Evolutionary conservation across 2,888 invertebrate species (phyloP).

Genomic region (Drosophila subquinaria): DNA sequence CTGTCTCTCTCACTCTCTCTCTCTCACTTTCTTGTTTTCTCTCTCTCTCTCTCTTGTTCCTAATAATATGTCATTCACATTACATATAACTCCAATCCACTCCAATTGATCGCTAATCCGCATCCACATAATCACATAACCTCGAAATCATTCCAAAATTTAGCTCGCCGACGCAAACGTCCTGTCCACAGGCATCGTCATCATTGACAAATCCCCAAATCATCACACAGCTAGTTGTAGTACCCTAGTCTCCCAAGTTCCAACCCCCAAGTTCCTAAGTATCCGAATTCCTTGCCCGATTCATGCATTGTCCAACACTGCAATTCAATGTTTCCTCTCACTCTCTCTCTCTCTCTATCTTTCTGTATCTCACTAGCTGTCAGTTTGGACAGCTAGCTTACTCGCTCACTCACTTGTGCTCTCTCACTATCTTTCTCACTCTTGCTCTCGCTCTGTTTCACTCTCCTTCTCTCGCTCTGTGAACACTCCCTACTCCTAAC

Average conservation of each 20-base stretch:
- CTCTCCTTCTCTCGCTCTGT: slow-evolving; percentile 61
- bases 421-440: background rate
- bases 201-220: slow-evolving; percentile 34
- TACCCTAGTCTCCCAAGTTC: slow-evolving; percentile 10
- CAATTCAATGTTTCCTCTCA: slow-evolving; percentile 26
- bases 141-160: slow-evolving; percentile 40
- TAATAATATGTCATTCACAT: slow-evolving; percentile 61
- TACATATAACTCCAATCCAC: slow-evolving; percentile 26
- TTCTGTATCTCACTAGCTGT: slow-evolving; percentile 43
- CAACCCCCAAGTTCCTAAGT: slow-evolving; percentile 1
- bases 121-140: slow-evolving; percentile 8
- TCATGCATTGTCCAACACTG: slow-evolving; percentile 29
- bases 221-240: slow-evolving; percentile 57
- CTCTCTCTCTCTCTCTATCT: slow-evolving; percentile 4
- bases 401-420: slow-evolving; percentile 31
- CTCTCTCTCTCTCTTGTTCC: slow-evolving; percentile 62
- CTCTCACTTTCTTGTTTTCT: slow-evolving; percentile 56
- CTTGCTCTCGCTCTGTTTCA: slow-evolving; percentile 10
- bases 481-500: slow-evolving; percentile 85
- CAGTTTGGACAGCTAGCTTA: slow-evolving; percentile 29
- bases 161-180: slow-evolving; percentile 70
- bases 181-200: slow-evolving; percentile 66
- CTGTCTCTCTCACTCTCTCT: slow-evolving; percentile 70
- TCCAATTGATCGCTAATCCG: slow-evolving; percentile 25
- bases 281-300: slow-evolving; percentile 13